A percentile compares a stretch with the other conserved stretches of the same genome.
These are phyloP conservation scores for Chrysemys picta DNA, from an alignment of 2,113 vertebrate genomes.

Conservation along the genomic window DNA sequence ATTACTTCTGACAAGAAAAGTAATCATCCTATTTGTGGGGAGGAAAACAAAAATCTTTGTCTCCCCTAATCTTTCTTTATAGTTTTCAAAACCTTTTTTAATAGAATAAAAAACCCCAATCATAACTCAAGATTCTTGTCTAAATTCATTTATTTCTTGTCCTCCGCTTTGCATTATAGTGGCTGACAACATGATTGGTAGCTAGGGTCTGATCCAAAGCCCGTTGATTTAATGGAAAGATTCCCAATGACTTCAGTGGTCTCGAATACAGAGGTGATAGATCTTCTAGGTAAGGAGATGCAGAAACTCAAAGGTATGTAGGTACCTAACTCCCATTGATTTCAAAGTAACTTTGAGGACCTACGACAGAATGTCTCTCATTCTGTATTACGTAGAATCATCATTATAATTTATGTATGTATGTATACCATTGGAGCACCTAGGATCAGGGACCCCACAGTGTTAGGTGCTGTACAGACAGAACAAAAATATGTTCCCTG, in stretches of 20 bases:
- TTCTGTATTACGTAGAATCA: background rate
- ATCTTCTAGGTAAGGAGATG: background rate
- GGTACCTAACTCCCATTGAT: background rate
- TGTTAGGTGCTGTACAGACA: background rate
- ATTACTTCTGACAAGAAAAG: conserved; percentile 17
- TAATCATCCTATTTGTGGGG: background rate
- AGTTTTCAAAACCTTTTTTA: background rate
- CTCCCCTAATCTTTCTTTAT: background rate
- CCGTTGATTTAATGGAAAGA: background rate
- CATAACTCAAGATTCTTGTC: background rate
- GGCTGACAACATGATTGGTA: background rate
- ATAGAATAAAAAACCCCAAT: background rate
- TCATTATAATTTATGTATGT: background rate
- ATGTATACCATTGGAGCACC: background rate
- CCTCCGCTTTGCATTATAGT: background rate
- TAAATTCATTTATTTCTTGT: background rate
- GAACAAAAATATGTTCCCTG: background rate
- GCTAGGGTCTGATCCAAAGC: background rate
- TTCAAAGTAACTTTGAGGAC: background rate
- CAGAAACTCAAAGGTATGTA: background rate
- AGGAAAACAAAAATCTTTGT: background rate
- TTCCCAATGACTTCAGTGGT: background rate
- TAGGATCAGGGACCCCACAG: background rate
- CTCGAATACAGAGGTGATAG: background rate
- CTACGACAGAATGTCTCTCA: background rate